A percentile compares a stretch with the other conserved stretches of the same genome.
Conservation (phyloP, 1,140 invertebrate species). For the Campoletis sonorensis region DNA sequence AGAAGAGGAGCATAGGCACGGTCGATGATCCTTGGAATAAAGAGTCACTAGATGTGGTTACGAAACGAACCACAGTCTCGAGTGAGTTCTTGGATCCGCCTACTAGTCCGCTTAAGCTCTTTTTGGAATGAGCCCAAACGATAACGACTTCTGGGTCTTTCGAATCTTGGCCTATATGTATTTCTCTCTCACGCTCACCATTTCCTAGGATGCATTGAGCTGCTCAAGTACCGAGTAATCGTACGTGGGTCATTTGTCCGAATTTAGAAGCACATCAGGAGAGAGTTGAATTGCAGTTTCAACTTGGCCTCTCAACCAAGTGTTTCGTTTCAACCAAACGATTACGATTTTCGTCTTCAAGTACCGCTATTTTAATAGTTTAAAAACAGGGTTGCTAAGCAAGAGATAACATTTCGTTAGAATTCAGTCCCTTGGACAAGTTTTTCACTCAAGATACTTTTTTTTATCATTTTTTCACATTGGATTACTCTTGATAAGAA, state of each 20-base stretch:
- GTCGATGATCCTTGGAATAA: not conserved
- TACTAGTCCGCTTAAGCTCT: constrained; percentile 1
- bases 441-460: too few relatives aligned
- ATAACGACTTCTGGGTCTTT: constrained; percentile 33
- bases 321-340: too few relatives aligned
- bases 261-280: not conserved
- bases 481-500: too few relatives aligned
- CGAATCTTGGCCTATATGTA: not conserved
- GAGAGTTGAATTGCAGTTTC: constrained; percentile 27
- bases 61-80: not conserved
- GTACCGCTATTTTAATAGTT: too few relatives aligned
- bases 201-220: not conserved
- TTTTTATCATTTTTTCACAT: too few relatives aligned
- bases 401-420: too few relatives aligned
- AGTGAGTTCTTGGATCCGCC: constrained; percentile 15
- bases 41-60: not conserved
- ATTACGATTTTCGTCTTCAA: too few relatives aligned
- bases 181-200: not conserved
- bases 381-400: too few relatives aligned
- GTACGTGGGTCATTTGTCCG: constrained; percentile 33
- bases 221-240: constrained; percentile 28
- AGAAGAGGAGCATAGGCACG: not conserved
- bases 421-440: too few relatives aligned
- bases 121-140: constrained; percentile 49
- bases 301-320: not conserved